phyloP scores from a whole-genome alignment of 2,797 vertebrate genomes.

The Carapus acus region DNA sequence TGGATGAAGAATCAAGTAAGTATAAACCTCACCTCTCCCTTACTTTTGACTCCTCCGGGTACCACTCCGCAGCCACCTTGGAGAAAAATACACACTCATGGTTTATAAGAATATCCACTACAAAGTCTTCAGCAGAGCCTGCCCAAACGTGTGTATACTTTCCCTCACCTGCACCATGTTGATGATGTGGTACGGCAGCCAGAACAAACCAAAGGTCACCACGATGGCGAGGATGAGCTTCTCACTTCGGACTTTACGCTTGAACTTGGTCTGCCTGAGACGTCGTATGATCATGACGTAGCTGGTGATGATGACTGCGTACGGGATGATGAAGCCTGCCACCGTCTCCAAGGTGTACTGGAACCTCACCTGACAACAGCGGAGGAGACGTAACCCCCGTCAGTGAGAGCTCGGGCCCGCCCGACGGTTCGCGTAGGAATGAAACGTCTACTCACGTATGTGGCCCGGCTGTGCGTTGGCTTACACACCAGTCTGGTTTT shows the following conservation, averaged over 20 bases:
- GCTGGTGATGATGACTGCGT: constrained; percentile 74
- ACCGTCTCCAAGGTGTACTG: constrained; percentile 80
- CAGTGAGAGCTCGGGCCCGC: too few relatives aligned
- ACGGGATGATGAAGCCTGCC: constrained; percentile 80
- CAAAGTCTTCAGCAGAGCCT: not conserved
- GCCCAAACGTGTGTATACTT: rapidly evolving
- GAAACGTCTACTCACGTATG: constrained; percentile 55
- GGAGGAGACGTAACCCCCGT: too few relatives aligned
- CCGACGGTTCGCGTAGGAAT: too few relatives aligned
- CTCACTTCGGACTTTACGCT: constrained; percentile 68
- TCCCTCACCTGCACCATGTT: constrained; percentile 77
- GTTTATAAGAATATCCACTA: constrained; percentile 1
- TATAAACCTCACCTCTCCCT: constrained; percentile 38
- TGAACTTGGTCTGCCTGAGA: constrained; percentile 71
- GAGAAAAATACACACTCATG: constrained; percentile 10
- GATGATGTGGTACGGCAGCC: constrained; percentile 82
- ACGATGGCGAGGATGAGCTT: constrained; percentile 84
- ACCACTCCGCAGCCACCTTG: constrained; percentile 60
- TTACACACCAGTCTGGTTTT: constrained; percentile 37
- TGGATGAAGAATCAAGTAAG: too few relatives aligned
- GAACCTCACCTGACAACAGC: constrained; percentile 65
- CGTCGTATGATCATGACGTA: constrained; percentile 79
- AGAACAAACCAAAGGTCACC: constrained; percentile 80
- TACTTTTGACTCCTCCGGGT: rapidly evolving
- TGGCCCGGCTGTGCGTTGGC: constrained; percentile 43